These are phyloP conservation scores for Eupithecia subfuscata DNA, from an alignment of 2,888 invertebrate species.

Conservation along the genomic window DNA sequence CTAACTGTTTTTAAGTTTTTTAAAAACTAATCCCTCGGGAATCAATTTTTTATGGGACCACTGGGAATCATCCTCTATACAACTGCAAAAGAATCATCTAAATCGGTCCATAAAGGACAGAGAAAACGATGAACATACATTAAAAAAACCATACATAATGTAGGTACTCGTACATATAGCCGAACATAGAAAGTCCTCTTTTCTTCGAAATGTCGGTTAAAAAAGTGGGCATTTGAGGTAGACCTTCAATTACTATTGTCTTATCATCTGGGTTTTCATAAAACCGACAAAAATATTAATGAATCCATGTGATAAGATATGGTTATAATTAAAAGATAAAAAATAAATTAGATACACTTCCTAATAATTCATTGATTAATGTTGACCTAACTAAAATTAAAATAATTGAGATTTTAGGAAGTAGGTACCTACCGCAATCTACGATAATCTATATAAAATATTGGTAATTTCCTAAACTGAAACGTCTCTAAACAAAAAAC, in stretches of 20 bases:
- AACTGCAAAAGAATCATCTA: too few relatives aligned
- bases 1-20: too few relatives aligned
- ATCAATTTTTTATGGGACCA: too few relatives aligned
- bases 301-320: slow-evolving; percentile 5
- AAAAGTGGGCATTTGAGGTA: neutral
- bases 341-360: neutral
- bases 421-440: neutral
- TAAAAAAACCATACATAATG: too few relatives aligned
- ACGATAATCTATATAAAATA: neutral
- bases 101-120: too few relatives aligned
- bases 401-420: neutral
- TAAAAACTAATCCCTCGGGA: too few relatives aligned
- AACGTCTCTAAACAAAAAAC: neutral
- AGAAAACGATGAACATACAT: too few relatives aligned
- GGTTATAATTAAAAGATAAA: neutral
- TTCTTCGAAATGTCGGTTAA: neutral
- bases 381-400: neutral
- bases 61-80: too few relatives aligned
- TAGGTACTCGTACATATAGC: too few relatives aligned
- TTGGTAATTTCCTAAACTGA: neutral
- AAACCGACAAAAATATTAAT: neutral
- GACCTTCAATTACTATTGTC: too few relatives aligned
- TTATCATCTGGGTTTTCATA: neutral
- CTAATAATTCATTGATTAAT: neutral
- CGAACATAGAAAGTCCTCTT: too few relatives aligned